These are phyloP conservation scores for Ceyx margarethae DNA, from an alignment of 2,113 vertebrate species.

Conservation along the genomic window DNA sequence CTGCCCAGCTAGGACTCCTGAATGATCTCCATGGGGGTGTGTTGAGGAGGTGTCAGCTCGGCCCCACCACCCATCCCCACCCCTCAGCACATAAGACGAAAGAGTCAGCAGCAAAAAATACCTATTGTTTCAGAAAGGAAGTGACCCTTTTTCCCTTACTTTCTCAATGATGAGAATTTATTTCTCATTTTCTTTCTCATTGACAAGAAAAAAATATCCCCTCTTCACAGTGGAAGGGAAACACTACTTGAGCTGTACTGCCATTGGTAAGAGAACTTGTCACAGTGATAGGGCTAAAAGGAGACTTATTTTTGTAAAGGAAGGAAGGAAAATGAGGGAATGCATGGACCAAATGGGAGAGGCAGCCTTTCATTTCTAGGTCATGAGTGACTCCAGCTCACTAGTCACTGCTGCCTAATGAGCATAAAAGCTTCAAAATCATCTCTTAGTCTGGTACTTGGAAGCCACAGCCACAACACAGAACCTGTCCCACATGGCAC, in stretches of 20 bases:
- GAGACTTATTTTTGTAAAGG: background rate
- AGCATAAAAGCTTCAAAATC: background rate
- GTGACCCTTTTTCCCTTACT: slow-evolving; percentile 42
- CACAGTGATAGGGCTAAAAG: background rate
- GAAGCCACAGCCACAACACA: background rate
- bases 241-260: slow-evolving; percentile 22
- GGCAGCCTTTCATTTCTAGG: background rate
- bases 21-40: rapidly evolving
- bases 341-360: background rate
- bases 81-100: background rate
- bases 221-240: slow-evolving; percentile 18
- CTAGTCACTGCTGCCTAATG: background rate
- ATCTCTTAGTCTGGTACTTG: background rate
- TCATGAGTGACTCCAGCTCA: background rate
- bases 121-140: slow-evolving; percentile 72
- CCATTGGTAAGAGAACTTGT: background rate
- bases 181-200: background rate
- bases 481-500: background rate
- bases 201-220: background rate
- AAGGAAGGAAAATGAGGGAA: slow-evolving; percentile 35
- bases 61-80: background rate
- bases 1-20: background rate
- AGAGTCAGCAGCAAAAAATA: slow-evolving; percentile 51
- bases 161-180: too few species aligned
- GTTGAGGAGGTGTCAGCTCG: background rate